Percentiles rank a stretch among this genome's conserved stretches.
phyloP scores from a whole-genome alignment of 2,113 vertebrate genomes.

The Phoxinus phoxinus region DNA sequence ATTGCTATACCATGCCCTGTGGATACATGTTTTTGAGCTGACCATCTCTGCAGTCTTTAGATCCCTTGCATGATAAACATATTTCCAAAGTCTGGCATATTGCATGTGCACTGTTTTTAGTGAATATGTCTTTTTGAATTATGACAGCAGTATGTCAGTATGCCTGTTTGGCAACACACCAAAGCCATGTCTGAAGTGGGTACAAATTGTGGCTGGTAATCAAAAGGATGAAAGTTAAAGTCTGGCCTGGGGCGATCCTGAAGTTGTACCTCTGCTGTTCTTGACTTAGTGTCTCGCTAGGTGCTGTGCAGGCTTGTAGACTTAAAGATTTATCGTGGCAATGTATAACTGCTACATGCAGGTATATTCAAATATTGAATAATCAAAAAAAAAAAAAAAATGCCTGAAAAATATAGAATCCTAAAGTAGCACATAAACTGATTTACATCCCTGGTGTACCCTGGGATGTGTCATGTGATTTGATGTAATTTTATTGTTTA shows the following conservation, averaged over 20 bases:
- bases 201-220: background rate
- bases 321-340: background rate
- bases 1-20: background rate
- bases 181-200: background rate
- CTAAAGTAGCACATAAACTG: background rate
- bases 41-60: background rate
- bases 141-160: background rate
- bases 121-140: background rate
- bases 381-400: background rate
- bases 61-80: background rate
- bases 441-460: background rate
- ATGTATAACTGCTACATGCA: background rate
- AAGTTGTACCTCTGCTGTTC: background rate
- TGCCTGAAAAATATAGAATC: background rate
- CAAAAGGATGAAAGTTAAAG: constrained; percentile 1
- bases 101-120: background rate
- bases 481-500: background rate
- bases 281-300: background rate
- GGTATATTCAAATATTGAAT: background rate
- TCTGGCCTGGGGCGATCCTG: background rate
- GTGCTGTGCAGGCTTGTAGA: background rate
- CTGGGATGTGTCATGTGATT: background rate
- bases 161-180: background rate
- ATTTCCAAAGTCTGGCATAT: background rate
- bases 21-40: background rate